These are phyloP conservation scores for Anseranas semipalmata DNA, from an alignment of 2,113 vertebrate species.

Conservation along the genomic window DNA sequence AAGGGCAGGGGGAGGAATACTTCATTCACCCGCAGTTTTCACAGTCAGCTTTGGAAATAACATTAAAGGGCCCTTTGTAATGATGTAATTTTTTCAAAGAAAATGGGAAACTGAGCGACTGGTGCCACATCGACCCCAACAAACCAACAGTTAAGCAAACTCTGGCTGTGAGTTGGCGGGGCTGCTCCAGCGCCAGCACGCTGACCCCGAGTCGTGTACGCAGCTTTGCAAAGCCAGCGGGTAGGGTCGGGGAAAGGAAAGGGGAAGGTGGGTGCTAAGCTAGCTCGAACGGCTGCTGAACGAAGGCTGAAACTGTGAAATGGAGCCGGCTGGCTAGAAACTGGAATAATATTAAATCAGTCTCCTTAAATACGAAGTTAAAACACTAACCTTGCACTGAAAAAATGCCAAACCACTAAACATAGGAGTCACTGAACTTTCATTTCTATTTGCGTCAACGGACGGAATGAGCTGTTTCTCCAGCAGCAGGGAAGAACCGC, in stretches of 20 bases:
- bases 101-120: neutral
- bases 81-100: neutral
- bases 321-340: neutral
- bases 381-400: neutral
- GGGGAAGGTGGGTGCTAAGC: neutral
- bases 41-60: constrained; percentile 18
- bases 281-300: neutral
- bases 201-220: neutral
- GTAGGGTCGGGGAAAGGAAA: neutral
- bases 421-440: constrained; percentile 3
- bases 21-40: constrained; percentile 50
- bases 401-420: constrained; percentile 49
- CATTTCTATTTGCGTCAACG: neutral
- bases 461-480: neutral
- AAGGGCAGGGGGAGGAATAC: constrained; percentile 65
- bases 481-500: neutral
- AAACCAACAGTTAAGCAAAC: neutral
- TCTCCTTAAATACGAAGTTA: neutral
- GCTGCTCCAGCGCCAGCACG: neutral
- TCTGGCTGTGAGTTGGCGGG: neutral
- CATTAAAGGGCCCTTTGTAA: constrained; percentile 7
- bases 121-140: neutral
- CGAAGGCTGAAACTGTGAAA: neutral
- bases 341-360: neutral
- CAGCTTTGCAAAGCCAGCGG: neutral